Base-by-base conservation (phyloP, 2,797 vertebrate genomes). In the Pogonophryne albipinna region DNA sequence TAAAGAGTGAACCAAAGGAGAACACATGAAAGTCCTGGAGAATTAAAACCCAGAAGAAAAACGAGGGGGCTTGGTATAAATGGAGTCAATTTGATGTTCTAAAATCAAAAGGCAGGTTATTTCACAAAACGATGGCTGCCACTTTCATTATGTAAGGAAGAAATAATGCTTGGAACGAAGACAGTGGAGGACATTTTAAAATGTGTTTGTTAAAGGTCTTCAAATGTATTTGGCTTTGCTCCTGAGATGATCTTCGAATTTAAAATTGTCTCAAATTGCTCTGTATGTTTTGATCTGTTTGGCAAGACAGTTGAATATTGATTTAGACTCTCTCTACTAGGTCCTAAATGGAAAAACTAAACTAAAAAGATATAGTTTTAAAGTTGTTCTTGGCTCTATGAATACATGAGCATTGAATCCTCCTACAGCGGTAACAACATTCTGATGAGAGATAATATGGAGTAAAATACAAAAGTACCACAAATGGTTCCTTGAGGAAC, bases 401-500 rank as follows among this genome's bases (percentile, higher is more conserved):
- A 19, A 31, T 27, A 50, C 4, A 51, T 41, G 34, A 49, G 17
- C 47, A 12, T 4, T 50, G 14, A 27, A 14, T 17, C 4, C 1
- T 61, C 14, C 56, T 50, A 45, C 4, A 31, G 11, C 15, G 19
- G 8, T 47, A 10, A 64, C 1, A 4, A 20, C 1, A 42, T 9
- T 50, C 6, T 49, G 17, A 55, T 7, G 7, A 51, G 11, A 4
- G n/a, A 14, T 31, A 17, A 9, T 55, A 4, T 19, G 42, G 23
- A 27, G 27, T 38, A 38, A 38, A 38, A 34, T 0, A 57, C 23
- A 60, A 58, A 27, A 16, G 71, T 63, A 34, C 50, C 38, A 0
- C 72, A 34, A 55, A 51, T 1, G 49, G 53, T 52, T 66, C 69
- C 72, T 31, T 76, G 66, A 52, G 63, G 76, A 60, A 71, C 17